A percentile compares a stretch with the other conserved stretches of the same genome.
Evolutionary conservation across 2,797 vertebrate species (phyloP).

Genomic region (Platyrinchus mystaceus): DNA sequence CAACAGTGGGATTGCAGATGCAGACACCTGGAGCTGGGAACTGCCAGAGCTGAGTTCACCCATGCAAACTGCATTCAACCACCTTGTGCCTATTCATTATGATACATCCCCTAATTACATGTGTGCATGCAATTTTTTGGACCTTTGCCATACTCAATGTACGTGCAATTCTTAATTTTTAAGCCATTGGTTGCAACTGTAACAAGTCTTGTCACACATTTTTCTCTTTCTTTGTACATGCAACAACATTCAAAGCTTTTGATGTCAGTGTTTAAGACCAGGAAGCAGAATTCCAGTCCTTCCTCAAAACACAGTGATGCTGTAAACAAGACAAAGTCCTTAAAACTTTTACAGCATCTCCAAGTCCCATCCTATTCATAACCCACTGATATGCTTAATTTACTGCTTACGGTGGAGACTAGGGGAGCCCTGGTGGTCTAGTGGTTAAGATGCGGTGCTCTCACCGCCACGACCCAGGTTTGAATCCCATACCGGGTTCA

Average conservation of each 20-base stretch:
- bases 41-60: background rate
- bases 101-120: background rate
- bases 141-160: accelerated
- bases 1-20: background rate
- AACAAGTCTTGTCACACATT: background rate
- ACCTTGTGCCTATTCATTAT: background rate
- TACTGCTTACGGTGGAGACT: background rate
- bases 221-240: background rate
- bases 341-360: background rate
- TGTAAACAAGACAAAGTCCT: background rate
- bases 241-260: background rate
- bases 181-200: background rate
- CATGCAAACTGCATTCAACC: background rate
- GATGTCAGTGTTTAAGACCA: background rate
- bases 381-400: background rate
- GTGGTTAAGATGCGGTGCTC: too few relatives aligned
- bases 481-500: too few relatives aligned
- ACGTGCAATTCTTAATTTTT: background rate
- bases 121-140: background rate
- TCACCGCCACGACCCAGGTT: too few relatives aligned
- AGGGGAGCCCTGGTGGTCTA: too few relatives aligned
- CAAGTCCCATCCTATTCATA: background rate
- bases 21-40: background rate
- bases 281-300: background rate
- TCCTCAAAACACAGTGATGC: background rate